Base-by-base conservation (phyloP, 2,888 invertebrate genomes). In the Dichetophora obliterata region DNA sequence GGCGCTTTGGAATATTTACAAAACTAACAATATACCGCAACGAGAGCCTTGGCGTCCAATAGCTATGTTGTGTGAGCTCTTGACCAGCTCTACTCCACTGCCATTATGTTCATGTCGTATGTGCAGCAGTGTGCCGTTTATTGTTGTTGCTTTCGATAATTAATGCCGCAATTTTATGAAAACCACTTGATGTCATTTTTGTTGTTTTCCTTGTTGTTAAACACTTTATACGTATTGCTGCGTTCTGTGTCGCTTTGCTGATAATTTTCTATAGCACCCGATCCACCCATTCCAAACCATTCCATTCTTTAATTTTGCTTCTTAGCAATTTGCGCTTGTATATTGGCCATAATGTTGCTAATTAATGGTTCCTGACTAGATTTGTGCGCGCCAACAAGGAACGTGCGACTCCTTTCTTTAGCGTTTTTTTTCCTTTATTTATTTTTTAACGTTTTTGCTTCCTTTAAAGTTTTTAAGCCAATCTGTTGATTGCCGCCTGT, bases 311-410 rank as follows among this genome's bases (percentile, higher is more conserved):
- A 14, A 9, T 27, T 59, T 24, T 59, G 14, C 5, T n/a, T 22
- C 63, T 63, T 68, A 27, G 52, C 50, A 27, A 50, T 68, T 68
- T 50, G 50, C 68, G 27, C 68, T 48, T 24, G 22, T 43, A 69
- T 69, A 70, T 43, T 57, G 57, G 24, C 59, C 71, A 71, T 71
- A 71, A 59, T 71, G 43, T 71, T 43, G 37, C 71, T 71, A 71
- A 71, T 70, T 70, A 70, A 70, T 70, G 70, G 54, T 70, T 54
- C n/a, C 70, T 70, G 52, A 52, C 31, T 70, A 70, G 70, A 57
- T 59, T 71, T 71, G 59, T 59, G 59, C 59, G 43, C 71, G 71
- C 68, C 50, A 68, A 19, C 68, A 6, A 16, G 50, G 48, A 48
- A 68, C 68, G 68, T 68, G 68, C 68, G 68, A 48, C 66, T 43